Evolutionary conservation across 2,797 vertebrate genomes (phyloP), one percentile per base, ranked within the genome.

Genomic region (Danio albolineatus): DNA sequence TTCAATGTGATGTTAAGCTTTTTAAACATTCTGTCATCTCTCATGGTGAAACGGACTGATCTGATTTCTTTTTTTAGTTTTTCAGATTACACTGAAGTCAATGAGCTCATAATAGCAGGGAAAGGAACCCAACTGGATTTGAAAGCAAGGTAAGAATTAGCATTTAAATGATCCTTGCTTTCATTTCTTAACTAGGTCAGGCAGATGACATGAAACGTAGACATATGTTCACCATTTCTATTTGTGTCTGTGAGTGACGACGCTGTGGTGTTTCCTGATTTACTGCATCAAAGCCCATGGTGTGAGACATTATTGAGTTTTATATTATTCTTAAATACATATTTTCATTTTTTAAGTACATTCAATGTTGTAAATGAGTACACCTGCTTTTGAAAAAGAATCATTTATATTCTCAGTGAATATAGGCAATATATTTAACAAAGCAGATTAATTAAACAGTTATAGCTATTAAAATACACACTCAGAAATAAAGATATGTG

Each of bases 151-250:
- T 79, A 64, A 79, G 77, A 62, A 73, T 73, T 73, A 54, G 19
- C 48, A 64, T 62, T 72, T 62, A 17, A 64, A 54, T 36, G 51
- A 54, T 19, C 49, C 39, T 54, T 43, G 59, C 21, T 19, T 49
- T 73, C 59, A 46, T 13, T 54, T 73, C 49, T 59, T 54, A 79
- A 73, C 77, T 79, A 48, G 77, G 77, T 79, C 77, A 79, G 10
- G 48, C 19, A 62, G 43, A 78, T 70, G 65, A 78, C 54, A 78
- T 78, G 65, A 78, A 60, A 78, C 43, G 41, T 56, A 43, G 48
- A 64, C 49, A 70, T 69, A 39, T 36, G 59, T 54, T 72, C 67
- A 53, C 48, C 5, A 38, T 54, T 72, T 71, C 59, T 54, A 46
- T 79, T 79, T 38, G 57, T 43, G 59, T 64, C 38, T 17, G 1